Base-by-base conservation (phyloP, 2,113 vertebrate species). In the Prinia subflava region DNA sequence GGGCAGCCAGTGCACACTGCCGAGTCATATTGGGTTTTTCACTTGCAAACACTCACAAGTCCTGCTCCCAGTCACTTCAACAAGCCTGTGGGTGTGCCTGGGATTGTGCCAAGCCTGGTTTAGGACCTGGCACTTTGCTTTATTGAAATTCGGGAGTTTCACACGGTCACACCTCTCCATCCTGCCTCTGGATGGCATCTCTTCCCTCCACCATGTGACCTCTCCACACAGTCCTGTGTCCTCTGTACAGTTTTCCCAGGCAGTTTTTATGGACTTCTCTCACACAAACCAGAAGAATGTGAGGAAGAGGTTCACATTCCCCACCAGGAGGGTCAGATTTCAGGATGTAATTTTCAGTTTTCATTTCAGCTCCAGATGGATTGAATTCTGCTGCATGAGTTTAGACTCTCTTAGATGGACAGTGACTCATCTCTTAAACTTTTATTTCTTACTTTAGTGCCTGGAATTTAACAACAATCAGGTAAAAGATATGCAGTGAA, bases 201-300 rank as follows among this genome's bases (percentile, higher is more conserved):
- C 27, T 20, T 28, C 27, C 31, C 10, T 44, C 18, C 8, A 23
- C 25, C 0, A 0, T 44, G 27, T 16, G 52, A 44, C 10, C 3
- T 27, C 28, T 11, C 15, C 39, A 21, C 46, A 28, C 33, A 52
- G 23, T 15, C 67, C 3, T 19, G 28, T 24, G 18, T 30, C 10
- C 1, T 53, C 37, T 55, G 3, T 6, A 14, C 21, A 46, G 6
- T 42, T 89, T 62, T 47, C 6, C 23, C 12, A 20, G 17, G 28
- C 15, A 47, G 11, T 10, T 35, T 33, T 18, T 9, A 33, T 6
- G 5, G 23, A 15, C 11, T 30, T 53, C 13, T 69, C 14, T 46
- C 55, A 28, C 2, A 15, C 4, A 57, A 22, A 37, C 15, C 18
- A 37, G 44, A 69, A 49, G 16, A 27, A 22, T 31, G 5, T 0